Percentiles rank a stretch among this genome's conserved stretches.
Conservation (phyloP, 2,888 invertebrate genomes). For the Psylliodes chrysocephalus region DNA sequence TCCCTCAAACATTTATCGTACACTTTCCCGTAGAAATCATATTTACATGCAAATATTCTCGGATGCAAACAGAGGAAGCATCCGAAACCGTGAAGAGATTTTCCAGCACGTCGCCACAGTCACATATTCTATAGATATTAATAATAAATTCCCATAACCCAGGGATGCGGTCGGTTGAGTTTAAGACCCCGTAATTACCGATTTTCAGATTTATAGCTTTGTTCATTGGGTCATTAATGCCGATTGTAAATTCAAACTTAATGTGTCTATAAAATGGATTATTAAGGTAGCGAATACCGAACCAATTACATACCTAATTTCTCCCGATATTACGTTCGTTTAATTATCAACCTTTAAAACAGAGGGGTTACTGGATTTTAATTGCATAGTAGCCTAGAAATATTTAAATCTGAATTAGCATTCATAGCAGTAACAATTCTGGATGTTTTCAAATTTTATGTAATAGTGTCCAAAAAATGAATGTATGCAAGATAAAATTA, state of each 20-base stretch:
- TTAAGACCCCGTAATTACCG: slow-evolving; percentile 33
- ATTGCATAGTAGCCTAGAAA: no score
- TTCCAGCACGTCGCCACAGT: slow-evolving; percentile 13
- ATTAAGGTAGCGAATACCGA: slow-evolving; percentile 35
- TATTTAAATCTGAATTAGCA: no score
- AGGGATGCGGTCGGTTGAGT: slow-evolving; percentile 19
- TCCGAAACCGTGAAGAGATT: slow-evolving; percentile 5
- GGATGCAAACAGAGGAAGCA: no score
- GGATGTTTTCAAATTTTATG: no score
- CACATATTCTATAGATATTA: slow-evolving; percentile 25
- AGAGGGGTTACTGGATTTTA: no score
- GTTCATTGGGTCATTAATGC: slow-evolving; percentile 37
- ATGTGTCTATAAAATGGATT: slow-evolving; percentile 40
- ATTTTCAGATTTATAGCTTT: slow-evolving; percentile 36
- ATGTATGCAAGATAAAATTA: no score
- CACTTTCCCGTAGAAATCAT: slow-evolving; percentile 4
- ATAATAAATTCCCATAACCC: slow-evolving; percentile 24
- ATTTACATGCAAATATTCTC: slow-evolving; percentile 25
- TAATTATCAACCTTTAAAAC: slow-evolving; percentile 13
- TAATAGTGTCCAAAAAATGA: no score
- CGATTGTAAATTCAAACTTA: slow-evolving; percentile 35
- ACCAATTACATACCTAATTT: slow-evolving; percentile 35
- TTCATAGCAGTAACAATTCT: no score
- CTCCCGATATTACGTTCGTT: slow-evolving; percentile 16
- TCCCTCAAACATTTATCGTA: slow-evolving; percentile 1